Evolutionary conservation across 2,888 invertebrate species (phyloP).

Genomic region (Stramonita haemastoma): DNA sequence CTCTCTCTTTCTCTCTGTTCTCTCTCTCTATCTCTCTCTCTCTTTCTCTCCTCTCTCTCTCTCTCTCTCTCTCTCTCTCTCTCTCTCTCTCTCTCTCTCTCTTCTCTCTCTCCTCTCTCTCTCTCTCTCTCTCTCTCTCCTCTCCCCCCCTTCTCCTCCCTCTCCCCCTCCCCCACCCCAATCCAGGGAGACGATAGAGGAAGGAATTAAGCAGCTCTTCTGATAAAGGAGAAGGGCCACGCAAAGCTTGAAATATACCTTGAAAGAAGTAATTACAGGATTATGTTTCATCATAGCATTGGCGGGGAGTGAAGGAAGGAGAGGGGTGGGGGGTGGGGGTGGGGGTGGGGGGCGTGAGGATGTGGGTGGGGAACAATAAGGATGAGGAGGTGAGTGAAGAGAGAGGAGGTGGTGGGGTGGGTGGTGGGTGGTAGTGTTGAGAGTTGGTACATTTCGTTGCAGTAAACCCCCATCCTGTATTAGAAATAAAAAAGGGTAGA

Average conservation of each 20-base stretch:
- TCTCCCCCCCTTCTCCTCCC: too few relatives aligned
- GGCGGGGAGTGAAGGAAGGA: not conserved
- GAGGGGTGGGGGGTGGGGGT: not conserved
- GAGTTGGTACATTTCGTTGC: too few relatives aligned
- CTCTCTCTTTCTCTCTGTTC: too few relatives aligned
- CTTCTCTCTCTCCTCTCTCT: too few relatives aligned
- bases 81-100: too few relatives aligned
- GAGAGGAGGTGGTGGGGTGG: not conserved
- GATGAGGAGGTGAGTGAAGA: not conserved
- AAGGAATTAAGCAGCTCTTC: slow-evolving; percentile 1
- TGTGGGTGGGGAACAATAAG: not conserved
- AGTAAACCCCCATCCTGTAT: too few relatives aligned
- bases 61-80: too few relatives aligned
- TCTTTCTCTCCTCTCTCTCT: too few relatives aligned
- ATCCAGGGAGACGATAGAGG: not conserved
- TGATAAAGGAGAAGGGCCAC: not conserved
- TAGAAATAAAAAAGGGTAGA: too few relatives aligned
- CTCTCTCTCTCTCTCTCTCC: too few relatives aligned
- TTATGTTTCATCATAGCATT: not conserved
- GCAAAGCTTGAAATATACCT: not conserved
- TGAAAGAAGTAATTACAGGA: slow-evolving; percentile 15
- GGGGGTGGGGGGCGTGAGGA: not conserved
- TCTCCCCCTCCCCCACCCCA: too few relatives aligned
- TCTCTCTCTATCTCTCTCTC: too few relatives aligned
- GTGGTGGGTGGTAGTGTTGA: not conserved